Evolutionary conservation across 2,797 vertebrate species (phyloP), one percentile per base, ranked within the genome.

Genomic region (Acanthurus tractus): DNA sequence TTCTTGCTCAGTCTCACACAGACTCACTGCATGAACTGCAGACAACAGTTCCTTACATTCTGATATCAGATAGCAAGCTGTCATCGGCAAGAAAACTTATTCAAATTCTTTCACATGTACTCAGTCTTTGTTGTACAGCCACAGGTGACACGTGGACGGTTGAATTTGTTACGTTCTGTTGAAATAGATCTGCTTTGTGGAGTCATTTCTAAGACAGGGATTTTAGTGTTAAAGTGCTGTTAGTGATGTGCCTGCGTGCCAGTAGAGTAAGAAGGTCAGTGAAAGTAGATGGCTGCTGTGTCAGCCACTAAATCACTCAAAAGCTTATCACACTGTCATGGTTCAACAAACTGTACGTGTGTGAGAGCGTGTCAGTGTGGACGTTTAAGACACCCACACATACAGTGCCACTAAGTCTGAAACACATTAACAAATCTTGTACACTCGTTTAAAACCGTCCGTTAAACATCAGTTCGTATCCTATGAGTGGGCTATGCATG

Each of bases 131-230:
- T 48, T 38, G 63, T 4, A 46, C 55, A 59, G 48, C 52, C 29
- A 29, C 55, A 10, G 20, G 38, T 61, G 44, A 53, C 20, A 79
- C 79, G 77, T 84, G 68, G 78, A 74, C 78, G 10, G 6, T 38
- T 64, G 17, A 20, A 53, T 48, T 55, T 66, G 58, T 48, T 38
- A 50, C 49, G 52, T 34, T 55, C 45, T 49, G 18, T 66, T 80
- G 76, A 79, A 59, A 57, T 9, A 0, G 23, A 72, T 25, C 20
- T 29, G 63, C 12, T 76, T 68, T 80, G 49, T 54, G 20, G 72
- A 42, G 36, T n/a, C 4, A 67, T 66, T 78, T 76, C 40, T 77
- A 34, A 57, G n/a, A 64, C 15, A 61, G 20, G 68, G 49, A 6
- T 34, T 34, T 34, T 34, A 34, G 29, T 34, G 29, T 34, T 34